Evolutionary conservation across 1,140 invertebrate species (phyloP).

Genomic region (Ruditapes philippinarum): DNA sequence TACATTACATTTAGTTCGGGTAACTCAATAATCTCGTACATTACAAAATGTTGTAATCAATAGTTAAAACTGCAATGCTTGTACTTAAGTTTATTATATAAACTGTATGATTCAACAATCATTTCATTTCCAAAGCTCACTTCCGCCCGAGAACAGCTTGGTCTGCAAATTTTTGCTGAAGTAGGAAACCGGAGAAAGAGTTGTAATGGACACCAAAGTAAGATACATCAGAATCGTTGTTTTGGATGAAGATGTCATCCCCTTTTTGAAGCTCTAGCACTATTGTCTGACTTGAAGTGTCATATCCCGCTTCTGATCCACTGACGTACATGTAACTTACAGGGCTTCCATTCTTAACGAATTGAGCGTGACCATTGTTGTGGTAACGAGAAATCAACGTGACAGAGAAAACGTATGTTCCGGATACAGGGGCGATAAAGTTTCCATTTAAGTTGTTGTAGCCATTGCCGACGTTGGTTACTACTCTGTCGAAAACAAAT

Average conservation of each 20-base stretch:
- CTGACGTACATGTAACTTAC: background rate
- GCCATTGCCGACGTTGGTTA: background rate
- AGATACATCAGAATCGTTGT: background rate
- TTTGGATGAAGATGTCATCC: background rate
- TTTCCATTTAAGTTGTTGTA: background rate
- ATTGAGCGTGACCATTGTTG: background rate
- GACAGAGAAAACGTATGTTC: background rate
- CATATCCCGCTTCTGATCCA: background rate
- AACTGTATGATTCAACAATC: too few species aligned
- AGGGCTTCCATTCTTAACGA: background rate
- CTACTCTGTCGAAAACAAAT: conserved; percentile 3
- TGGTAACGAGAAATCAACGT: background rate
- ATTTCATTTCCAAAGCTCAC: too few species aligned
- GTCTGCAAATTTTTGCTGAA: background rate
- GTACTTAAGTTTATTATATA: too few species aligned
- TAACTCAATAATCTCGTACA: too few species aligned
- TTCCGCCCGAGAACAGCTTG: background rate
- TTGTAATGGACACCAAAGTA: background rate
- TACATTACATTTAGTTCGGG: too few species aligned
- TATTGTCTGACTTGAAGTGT: background rate
- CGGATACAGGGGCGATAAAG: conserved; percentile 21
- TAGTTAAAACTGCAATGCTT: too few species aligned
- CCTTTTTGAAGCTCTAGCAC: background rate
- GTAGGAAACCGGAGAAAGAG: background rate
- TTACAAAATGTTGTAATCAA: too few species aligned